Base-by-base conservation (phyloP, 2,888 invertebrate species). In the Drosophila lutescens region DNA sequence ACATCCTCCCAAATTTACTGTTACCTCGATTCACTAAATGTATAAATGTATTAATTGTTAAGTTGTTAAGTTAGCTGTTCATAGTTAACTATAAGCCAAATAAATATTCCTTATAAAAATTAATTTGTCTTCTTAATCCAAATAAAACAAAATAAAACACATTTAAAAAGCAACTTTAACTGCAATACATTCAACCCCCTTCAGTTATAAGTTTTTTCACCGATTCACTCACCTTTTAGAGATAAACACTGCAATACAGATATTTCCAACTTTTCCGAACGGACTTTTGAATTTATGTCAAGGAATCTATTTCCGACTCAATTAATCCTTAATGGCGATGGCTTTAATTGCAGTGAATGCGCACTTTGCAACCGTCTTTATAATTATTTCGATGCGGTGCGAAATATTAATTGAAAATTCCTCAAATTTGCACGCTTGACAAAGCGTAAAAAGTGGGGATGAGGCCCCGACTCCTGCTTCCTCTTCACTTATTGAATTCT, bases 241-340 rank as follows among this genome's bases (percentile, higher is more conserved):
- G 32, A 44, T 17, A n/a, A 49, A 41, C n/a, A 55, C 36, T 20
- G 50, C 49, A 8, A 41, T 12, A 6, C n/a, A 32, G 36, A n/a
- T 34, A 26, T 10, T 17, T 55, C 34, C 40, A 15, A 13, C 44
- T 44, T 43, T 38, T 30, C 6, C 8, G 9, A 13, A 51, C 13
- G 36, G 4, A 43, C 34, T 38, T 15, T 61, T 61, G 38, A 43
- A 50, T 41, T 40, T 51, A 34, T 49, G 44, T 36, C 36, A 30
- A 38, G 44, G 51, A 46, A 55, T 43, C 32, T 20, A 41, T 36
- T 51, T 41, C 54, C 32, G 57, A 50, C 54, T 76, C 47, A 77
- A 67, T 75, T 68, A 77, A 79, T 83, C 83, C 80, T 60, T 67
- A 44, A 55, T 66, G 63, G 55, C 47, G 54, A 55, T 51, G 50